A percentile compares a stretch with the other conserved stretches of the same genome.
Conservation (phyloP, 2,797 vertebrate species). For the Gymnopithys bicolor region DNA sequence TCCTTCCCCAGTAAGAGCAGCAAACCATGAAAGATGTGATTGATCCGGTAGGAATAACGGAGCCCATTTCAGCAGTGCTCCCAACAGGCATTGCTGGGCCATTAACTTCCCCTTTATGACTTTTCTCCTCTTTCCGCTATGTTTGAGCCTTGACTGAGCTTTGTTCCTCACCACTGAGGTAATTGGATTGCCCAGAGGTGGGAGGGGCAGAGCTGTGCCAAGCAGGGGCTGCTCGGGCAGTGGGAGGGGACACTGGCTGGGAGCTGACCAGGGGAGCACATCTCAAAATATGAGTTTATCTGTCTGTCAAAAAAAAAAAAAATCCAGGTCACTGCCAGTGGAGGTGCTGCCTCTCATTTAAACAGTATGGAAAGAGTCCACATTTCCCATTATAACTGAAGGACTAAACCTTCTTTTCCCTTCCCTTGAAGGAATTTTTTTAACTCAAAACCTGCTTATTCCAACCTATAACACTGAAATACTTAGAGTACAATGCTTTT, state of each 20-base stretch:
- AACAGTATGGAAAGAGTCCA: not conserved
- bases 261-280: not conserved
- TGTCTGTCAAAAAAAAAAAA: not conserved
- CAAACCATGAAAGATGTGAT: not conserved
- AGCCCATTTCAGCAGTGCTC: not conserved
- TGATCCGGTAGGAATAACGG: not conserved
- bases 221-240: not conserved
- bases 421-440: not conserved
- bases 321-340: not conserved
- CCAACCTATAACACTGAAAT: not conserved
- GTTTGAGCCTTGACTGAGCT: not conserved
- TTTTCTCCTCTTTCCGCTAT: not conserved
- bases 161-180: not conserved
- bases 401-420: not conserved
- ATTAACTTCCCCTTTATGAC: slow-evolving; percentile 15
- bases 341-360: not conserved
- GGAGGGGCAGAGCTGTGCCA: not conserved
- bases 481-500: not conserved
- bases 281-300: accelerated
- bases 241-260: not conserved
- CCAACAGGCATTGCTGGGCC: not conserved
- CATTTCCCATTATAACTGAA: not conserved
- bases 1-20: not conserved
- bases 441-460: not conserved
- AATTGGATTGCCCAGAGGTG: not conserved